Percentiles rank a stretch among this genome's conserved stretches.
Evolutionary conservation across 1,140 invertebrate species (phyloP).

Genomic region (Drosophila busckii): DNA sequence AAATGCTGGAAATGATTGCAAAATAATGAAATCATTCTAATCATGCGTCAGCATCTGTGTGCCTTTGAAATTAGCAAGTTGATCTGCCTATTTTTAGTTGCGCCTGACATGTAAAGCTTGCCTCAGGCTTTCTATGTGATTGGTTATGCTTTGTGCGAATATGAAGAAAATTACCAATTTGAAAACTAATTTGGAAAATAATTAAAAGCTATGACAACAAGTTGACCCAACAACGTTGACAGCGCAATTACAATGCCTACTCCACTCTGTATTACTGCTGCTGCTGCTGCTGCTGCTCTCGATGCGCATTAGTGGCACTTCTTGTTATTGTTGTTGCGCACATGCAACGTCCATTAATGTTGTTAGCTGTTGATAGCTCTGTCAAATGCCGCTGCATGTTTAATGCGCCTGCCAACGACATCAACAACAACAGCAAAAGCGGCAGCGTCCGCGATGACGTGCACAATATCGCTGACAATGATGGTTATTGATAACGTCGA

Average conservation of each 20-base stretch:
- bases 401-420: conserved; percentile 69
- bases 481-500: conserved; percentile 46
- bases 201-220: conserved; percentile 68
- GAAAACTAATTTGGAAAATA: conserved; percentile 76
- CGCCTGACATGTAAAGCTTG: too few relatives aligned
- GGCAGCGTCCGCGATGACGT: conserved; percentile 6
- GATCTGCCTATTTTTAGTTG: too few relatives aligned
- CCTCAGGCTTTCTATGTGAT: neutral
- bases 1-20: too few relatives aligned
- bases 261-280: neutral
- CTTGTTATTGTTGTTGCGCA: too few relatives aligned
- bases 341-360: conserved; percentile 60
- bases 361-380: conserved; percentile 74
- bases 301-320: too few relatives aligned
- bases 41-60: too few relatives aligned
- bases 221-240: conserved; percentile 28
- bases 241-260: conserved; percentile 37
- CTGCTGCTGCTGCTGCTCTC: neutral
- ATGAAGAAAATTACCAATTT: conserved; percentile 75
- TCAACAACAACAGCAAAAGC: conserved; percentile 15
- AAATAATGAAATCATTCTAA: too few relatives aligned
- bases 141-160: conserved; percentile 43
- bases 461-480: conserved; percentile 59
- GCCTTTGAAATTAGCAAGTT: too few relatives aligned
- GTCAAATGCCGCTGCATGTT: conserved; percentile 75